Conservation (phyloP, 2,113 vertebrate genomes). For the Chaetops frenatus region DNA sequence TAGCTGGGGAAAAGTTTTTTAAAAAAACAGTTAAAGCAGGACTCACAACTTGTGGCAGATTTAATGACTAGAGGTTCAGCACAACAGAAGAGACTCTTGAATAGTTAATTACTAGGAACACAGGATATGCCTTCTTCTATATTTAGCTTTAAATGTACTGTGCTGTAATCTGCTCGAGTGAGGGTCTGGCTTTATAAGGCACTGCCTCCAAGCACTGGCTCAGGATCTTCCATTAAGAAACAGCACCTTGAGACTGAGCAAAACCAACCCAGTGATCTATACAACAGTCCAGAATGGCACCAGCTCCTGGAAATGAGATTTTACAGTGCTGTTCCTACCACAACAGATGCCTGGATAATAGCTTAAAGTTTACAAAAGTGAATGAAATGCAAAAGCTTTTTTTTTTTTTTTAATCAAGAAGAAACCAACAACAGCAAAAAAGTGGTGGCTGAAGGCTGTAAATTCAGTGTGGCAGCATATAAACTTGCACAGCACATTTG, state of each 20-base stretch:
- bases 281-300: neutral
- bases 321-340: neutral
- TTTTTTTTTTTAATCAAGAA: neutral
- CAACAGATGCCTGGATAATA: neutral
- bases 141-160: conserved; percentile 61
- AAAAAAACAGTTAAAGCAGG: neutral
- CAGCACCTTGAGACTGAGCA: neutral
- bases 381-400: neutral
- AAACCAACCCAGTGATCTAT: neutral
- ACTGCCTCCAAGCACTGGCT: neutral
- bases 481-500: neutral
- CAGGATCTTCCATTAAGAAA: neutral
- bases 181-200: conserved; percentile 66
- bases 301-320: neutral
- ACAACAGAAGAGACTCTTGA: neutral
- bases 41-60: neutral
- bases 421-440: neutral
- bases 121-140: conserved; percentile 56
- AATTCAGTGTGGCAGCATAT: neutral
- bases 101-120: conserved; percentile 59
- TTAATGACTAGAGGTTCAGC: neutral
- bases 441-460: neutral
- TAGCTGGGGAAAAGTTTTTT: neutral
- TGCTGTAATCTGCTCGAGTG: conserved; percentile 35
- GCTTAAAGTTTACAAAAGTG: neutral